Conservation (phyloP, 2,888 invertebrate species). For the Caenorhabditis afra region DNA sequence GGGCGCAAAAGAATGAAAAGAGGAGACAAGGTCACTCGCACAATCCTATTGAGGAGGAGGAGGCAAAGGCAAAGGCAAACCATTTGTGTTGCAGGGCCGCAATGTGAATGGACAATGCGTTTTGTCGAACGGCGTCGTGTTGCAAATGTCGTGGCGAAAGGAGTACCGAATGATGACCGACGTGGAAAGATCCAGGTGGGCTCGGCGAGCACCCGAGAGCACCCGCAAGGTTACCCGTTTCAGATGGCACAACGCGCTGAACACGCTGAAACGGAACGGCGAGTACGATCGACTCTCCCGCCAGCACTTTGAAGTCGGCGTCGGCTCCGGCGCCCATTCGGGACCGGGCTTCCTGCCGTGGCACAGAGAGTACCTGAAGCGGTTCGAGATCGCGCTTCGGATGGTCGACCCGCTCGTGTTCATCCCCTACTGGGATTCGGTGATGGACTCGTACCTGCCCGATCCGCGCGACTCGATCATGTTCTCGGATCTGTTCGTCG, state of each 20-base stretch:
- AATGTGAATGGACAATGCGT: constrained; percentile 76
- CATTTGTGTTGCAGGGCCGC: constrained; percentile 66
- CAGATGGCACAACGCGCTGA: constrained; percentile 78
- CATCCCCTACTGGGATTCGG: constrained; percentile 82
- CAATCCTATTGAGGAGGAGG: neutral
- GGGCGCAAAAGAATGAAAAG: too few species aligned
- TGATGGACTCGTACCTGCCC: constrained; percentile 80
- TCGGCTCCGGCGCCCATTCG: constrained; percentile 77
- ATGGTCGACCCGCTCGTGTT: constrained; percentile 80
- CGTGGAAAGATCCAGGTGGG: constrained; percentile 76
- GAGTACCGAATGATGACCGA: constrained; percentile 80
- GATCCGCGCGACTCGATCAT: constrained; percentile 81
- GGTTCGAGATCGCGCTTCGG: constrained; percentile 77
- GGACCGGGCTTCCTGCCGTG: constrained; percentile 80
- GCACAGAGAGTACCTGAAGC: constrained; percentile 77
- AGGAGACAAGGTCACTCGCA: too few species aligned
- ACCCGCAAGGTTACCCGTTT: neutral
- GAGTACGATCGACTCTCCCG: constrained; percentile 76
- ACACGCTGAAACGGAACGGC: constrained; percentile 76
- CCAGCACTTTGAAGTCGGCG: constrained; percentile 76
- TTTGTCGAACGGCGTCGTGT: constrained; percentile 72
- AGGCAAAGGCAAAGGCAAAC: neutral
- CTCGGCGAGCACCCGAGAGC: constrained; percentile 77
- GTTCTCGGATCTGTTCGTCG: constrained; percentile 80
- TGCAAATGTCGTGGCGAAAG: constrained; percentile 77